A percentile compares a stretch with the other conserved stretches of the same genome.
Evolutionary conservation across 2,113 vertebrate genomes (phyloP).

Genomic region (Colistium nudipinnis): DNA sequence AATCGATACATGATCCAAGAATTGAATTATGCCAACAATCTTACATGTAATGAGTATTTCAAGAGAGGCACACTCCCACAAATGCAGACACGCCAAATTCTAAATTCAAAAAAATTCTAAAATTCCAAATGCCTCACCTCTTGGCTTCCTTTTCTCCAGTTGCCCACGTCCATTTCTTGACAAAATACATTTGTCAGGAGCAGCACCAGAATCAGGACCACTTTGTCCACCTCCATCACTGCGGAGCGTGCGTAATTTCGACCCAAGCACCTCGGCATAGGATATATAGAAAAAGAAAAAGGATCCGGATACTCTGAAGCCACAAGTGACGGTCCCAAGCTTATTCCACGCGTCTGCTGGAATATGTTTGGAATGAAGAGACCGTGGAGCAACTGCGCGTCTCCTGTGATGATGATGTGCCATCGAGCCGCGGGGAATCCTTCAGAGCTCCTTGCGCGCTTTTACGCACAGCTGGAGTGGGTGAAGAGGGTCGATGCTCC

Average conservation of each 20-base stretch:
- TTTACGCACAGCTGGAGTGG: slow-evolving; percentile 50
- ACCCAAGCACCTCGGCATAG: neutral
- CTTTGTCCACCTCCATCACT: slow-evolving; percentile 82
- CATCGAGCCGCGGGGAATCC: neutral
- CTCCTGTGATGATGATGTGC: neutral
- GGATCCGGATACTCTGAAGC: no score
- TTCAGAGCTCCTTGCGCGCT: slow-evolving; percentile 1
- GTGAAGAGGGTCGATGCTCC: neutral
- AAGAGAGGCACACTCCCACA: no score
- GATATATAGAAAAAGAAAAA: no score
- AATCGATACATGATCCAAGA: no score
- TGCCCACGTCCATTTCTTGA: slow-evolving; percentile 78
- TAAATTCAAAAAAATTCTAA: no score
- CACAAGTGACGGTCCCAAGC: no score
- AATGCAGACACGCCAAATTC: no score
- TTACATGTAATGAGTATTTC: no score
- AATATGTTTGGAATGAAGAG: neutral
- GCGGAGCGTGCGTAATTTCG: slow-evolving; percentile 33
- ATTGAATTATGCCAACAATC: no score
- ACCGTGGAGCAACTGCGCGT: neutral
- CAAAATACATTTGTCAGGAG: slow-evolving; percentile 80
- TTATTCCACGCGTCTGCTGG: slow-evolving; percentile 5
- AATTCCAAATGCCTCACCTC: slow-evolving; percentile 38
- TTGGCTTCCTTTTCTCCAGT: slow-evolving; percentile 47
- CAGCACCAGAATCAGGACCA: slow-evolving; percentile 78